Conservation (phyloP, 2,113 vertebrate species). For the Cavia porcellus region DNA sequence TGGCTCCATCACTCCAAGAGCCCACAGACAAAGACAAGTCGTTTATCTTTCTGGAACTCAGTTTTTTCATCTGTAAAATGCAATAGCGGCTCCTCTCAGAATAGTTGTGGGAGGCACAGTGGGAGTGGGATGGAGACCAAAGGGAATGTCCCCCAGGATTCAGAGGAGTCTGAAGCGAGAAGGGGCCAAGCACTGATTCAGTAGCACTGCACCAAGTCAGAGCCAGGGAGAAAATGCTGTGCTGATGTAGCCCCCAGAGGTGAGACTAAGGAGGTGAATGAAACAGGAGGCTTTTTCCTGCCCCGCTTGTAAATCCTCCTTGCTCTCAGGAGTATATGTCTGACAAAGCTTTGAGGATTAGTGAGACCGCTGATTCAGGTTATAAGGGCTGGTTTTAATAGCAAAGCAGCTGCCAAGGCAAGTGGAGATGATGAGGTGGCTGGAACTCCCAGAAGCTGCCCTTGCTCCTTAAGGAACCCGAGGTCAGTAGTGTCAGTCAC, state of each 20-base stretch:
- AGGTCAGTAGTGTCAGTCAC: neutral
- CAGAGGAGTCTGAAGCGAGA: neutral
- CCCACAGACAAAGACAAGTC: neutral
- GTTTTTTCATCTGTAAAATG: neutral
- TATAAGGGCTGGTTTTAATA: neutral
- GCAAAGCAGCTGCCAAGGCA: neutral
- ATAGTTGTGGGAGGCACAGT: neutral
- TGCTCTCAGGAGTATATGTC: neutral
- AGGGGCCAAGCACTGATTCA: too few species aligned
- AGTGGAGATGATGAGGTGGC: neutral
- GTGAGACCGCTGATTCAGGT: neutral
- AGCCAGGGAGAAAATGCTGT: neutral
- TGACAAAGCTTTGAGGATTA: neutral
- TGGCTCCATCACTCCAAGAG: neutral
- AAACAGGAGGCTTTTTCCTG: neutral
- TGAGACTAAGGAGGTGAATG: neutral
- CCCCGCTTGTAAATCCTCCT: neutral
- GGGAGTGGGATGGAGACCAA: neutral
- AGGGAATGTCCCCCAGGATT: neutral
- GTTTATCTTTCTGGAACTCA: neutral
- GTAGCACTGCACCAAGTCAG: neutral
- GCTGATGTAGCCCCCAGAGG: fast-evolving
- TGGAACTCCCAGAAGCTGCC: neutral
- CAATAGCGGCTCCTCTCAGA: neutral
- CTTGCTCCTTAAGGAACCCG: neutral